Conservation (phyloP, 1,140 invertebrate species). For the Polypedilum pembai region DNA sequence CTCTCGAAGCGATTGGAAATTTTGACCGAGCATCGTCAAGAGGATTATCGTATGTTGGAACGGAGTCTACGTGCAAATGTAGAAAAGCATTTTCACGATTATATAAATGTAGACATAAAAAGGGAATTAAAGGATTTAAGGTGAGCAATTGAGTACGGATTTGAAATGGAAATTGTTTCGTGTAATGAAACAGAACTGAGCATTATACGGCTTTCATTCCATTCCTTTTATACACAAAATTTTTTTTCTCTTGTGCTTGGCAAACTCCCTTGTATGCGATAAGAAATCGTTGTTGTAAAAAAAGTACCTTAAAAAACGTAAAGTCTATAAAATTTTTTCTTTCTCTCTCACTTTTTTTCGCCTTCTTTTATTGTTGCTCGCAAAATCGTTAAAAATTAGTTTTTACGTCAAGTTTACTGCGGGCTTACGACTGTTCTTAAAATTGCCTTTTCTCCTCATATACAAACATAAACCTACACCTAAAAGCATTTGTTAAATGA, state of each 20-base stretch:
- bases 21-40: slow-evolving; percentile 16
- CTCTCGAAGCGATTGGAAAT: background rate
- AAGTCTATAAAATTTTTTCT: slow-evolving; percentile 2
- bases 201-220: background rate
- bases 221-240: background rate
- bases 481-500: too few relatives aligned
- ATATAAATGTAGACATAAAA: slow-evolving; percentile 20
- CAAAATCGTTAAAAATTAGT: slow-evolving; percentile 27
- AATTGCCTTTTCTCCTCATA: background rate
- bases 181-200: slow-evolving; percentile 5
- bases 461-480: too few relatives aligned
- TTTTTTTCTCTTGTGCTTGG: background rate
- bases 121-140: slow-evolving; percentile 27
- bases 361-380: slow-evolving; percentile 1
- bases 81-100: background rate
- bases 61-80: background rate
- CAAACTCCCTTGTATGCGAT: slow-evolving; percentile 1
- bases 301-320: slow-evolving; percentile 4
- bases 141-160: slow-evolving; percentile 22
- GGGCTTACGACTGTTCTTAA: background rate
- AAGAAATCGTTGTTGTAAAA: slow-evolving; percentile 5
- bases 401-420: slow-evolving; percentile 8
- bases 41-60: slow-evolving; percentile 20
- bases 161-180: slow-evolving; percentile 22
- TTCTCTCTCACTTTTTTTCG: too few relatives aligned